Base-by-base conservation (phyloP, 2,888 invertebrate genomes). In the Conops quadrifasciatus region DNA sequence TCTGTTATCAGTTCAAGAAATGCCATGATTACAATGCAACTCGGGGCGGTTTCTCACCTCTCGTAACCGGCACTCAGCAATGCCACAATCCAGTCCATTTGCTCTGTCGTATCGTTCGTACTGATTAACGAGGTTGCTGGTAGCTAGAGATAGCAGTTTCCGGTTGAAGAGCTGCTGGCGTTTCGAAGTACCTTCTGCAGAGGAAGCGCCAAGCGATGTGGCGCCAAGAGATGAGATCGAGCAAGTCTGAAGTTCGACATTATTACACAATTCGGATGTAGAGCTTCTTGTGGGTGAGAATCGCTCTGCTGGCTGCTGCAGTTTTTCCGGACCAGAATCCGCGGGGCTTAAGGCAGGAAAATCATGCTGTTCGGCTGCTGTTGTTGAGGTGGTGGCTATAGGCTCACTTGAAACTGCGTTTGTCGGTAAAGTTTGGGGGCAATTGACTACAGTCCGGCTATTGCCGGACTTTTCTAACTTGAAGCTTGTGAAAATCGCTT, bases 401-500 rank as follows among this genome's bases (percentile, higher is more conserved):
- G 47, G 16, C 16, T 24, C 66, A 21, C 21, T 47, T 30, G 62
- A 13, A 19, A 58, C 1, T 56, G 19, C 16, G 19, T 56, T 11
- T 11, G 51, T 15, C 19, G 30, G 13, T 19, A n/a, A 15, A n/a
- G 19, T 67, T 11, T 76, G 2, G 83, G 84, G 13, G 62, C 49
- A n/a, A 19, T 21, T 65, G 19, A 28, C 64, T 26, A 26, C 43
- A 51, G 19, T 59, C 59, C 45, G 16, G 59, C 45, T 64, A 36
- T 28, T 47, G 26, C 47, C 56, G 19, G 76, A 72, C 45, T 95
- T 95, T 21, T 96, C 95, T 74, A 96, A 88, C 83, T 96, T 96
- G 84, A 96, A 96, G 77, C 95, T 95, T 21, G 96, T 95, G 84
- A 96, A 96, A 77, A 96, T 94, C 0, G 96, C 96, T 86, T 96